Evolutionary conservation across 92 coral and sea anemone species (phyloP).

Genomic region (Parazoanthus darwini): DNA sequence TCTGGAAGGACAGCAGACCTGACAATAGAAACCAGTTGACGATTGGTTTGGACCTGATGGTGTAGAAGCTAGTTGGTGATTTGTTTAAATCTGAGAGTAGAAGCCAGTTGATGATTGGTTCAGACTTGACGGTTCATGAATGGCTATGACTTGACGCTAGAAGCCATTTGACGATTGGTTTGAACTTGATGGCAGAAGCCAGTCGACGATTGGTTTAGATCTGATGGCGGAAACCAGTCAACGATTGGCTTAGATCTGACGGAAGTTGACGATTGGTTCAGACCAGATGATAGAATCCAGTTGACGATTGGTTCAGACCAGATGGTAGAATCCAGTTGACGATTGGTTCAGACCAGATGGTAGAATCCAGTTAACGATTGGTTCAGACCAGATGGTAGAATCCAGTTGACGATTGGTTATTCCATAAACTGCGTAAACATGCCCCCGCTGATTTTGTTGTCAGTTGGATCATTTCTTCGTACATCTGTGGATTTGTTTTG

Average conservation of each 20-base stretch:
- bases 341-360: neutral
- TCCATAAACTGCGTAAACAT: too few species aligned
- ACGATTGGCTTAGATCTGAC: neutral
- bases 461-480: too few species aligned
- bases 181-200: neutral
- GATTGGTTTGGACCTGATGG: neutral
- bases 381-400: constrained; percentile 16
- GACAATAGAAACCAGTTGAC: constrained; percentile 36
- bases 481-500: too few species aligned
- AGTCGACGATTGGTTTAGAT: neutral
- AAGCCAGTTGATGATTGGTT: too few species aligned
- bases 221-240: constrained; percentile 16
- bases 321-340: neutral
- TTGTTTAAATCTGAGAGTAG: neutral
- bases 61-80: neutral
- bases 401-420: constrained; percentile 13
- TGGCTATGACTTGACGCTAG: too few species aligned
- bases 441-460: too few species aligned
- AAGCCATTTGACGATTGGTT: neutral
- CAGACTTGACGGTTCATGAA: too few species aligned
- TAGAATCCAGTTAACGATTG: neutral
- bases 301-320: too few species aligned
- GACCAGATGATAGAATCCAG: too few species aligned
- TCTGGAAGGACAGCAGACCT: constrained; percentile 30
- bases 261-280: too few species aligned